Conservation (phyloP, 2,888 invertebrate species). For the Ophion ventricosus region DNA sequence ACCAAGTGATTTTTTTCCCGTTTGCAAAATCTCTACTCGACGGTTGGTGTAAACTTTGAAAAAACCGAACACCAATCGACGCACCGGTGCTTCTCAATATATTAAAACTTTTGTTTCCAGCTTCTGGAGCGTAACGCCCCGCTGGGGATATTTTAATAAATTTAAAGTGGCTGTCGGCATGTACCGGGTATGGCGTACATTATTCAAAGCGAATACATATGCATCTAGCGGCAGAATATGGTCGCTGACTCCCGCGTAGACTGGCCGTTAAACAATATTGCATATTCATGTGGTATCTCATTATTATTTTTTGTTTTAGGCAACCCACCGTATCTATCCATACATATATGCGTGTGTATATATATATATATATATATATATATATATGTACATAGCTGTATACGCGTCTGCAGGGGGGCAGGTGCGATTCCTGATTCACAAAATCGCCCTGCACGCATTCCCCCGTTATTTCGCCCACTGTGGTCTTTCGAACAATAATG, state of each 20-base stretch:
- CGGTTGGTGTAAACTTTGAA: background rate
- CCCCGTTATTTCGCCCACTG: conserved; percentile 23
- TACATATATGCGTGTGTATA: background rate
- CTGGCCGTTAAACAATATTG: conserved; percentile 64
- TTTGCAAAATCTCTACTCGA: background rate
- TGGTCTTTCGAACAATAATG: conserved; percentile 4
- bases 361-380: background rate
- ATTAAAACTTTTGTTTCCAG: conserved; percentile 3
- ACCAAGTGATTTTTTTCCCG: background rate
- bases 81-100: conserved; percentile 12
- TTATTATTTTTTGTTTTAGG: conserved; percentile 54
- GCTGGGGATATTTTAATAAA: conserved; percentile 52
- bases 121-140: conserved; percentile 12
- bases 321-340: conserved; percentile 22
- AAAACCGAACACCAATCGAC: background rate
- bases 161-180: conserved; percentile 47
- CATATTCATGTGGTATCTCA: conserved; percentile 66
- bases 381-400: conserved; percentile 1
- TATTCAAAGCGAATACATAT: background rate
- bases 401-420: conserved; percentile 16
- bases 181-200: conserved; percentile 6
- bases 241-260: conserved; percentile 56
- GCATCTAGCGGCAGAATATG: conserved; percentile 26
- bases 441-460: conserved; percentile 32
- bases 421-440: conserved; percentile 39